These are phyloP conservation scores for Xanthorhoe spadicearia DNA, from an alignment of 2,888 invertebrate species.

Conservation along the genomic window DNA sequence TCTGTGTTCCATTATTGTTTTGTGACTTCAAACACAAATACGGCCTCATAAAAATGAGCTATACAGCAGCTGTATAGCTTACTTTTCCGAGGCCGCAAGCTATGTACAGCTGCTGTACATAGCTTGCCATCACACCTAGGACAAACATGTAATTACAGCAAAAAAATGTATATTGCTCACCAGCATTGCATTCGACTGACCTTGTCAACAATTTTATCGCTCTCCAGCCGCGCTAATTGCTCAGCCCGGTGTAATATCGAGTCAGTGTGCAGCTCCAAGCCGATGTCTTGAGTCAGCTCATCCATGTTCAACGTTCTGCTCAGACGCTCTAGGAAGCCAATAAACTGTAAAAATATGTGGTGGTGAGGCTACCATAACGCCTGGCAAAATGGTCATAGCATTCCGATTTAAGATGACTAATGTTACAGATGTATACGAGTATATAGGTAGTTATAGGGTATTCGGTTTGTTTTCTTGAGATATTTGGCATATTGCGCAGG, in stretches of 20 bases:
- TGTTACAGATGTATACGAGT: too few relatives aligned
- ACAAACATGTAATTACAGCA: constrained; percentile 18
- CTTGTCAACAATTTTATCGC: constrained; percentile 93
- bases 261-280: constrained; percentile 92
- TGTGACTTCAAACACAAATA: too few relatives aligned
- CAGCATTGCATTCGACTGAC: constrained; percentile 70
- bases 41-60: too few relatives aligned
- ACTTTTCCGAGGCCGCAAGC: too few relatives aligned
- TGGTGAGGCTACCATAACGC: not conserved
- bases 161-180: constrained; percentile 12
- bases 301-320: constrained; percentile 94
- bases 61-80: too few relatives aligned
- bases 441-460: too few relatives aligned
- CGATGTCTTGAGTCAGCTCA: constrained; percentile 91
- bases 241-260: constrained; percentile 93
- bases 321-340: constrained; percentile 92
- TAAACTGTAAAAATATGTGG: constrained; percentile 81
- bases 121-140: constrained; percentile 14
- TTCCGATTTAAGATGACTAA: too few relatives aligned
- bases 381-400: too few relatives aligned
- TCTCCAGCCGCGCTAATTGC: constrained; percentile 91
- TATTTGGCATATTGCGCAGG: too few relatives aligned
- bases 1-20: too few relatives aligned
- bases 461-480: too few relatives aligned
- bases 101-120: too few relatives aligned